Conservation (phyloP, 2,888 invertebrate species). For the Lycaena phlaeas region DNA sequence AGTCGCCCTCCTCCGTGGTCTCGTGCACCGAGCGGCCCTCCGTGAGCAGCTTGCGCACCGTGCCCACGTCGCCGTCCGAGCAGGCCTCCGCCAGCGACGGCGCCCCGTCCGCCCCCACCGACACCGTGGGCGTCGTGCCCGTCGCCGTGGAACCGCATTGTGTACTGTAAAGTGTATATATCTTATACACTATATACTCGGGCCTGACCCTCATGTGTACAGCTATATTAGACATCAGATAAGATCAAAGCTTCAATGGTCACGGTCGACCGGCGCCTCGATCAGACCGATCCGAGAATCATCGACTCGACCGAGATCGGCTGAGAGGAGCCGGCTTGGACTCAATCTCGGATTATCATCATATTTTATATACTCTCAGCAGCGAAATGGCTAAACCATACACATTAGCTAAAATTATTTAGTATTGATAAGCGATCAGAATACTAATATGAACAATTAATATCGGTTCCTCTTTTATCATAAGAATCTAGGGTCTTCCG, state of each 20-base stretch:
- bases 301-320: constrained; percentile 36
- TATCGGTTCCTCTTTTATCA: no score
- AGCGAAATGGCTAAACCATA: no score
- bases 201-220: no score
- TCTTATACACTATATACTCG: not conserved
- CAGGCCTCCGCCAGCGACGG: constrained; percentile 93
- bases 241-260: constrained; percentile 69
- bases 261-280: constrained; percentile 52
- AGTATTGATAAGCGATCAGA: no score
- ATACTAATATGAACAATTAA: no score
- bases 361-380: constrained; percentile 26
- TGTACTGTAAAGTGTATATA: constrained; percentile 36
- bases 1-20: constrained; percentile 98
- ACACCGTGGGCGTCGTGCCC: constrained; percentile 54
- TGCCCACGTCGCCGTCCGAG: constrained; percentile 94
- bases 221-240: no score
- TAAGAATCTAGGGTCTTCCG: no score
- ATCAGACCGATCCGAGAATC: constrained; percentile 41
- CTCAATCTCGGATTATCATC: constrained; percentile 78
- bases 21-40: constrained; percentile 96
- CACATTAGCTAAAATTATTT: no score
- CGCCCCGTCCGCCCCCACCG: constrained; percentile 68
- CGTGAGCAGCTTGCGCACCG: constrained; percentile 91
- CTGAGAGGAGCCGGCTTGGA: constrained; percentile 38
- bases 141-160: constrained; percentile 62